Percentiles rank a stretch among this genome's conserved stretches.
Evolutionary conservation across 2,888 invertebrate genomes (phyloP).

Genomic region (Phorcus lineatus): DNA sequence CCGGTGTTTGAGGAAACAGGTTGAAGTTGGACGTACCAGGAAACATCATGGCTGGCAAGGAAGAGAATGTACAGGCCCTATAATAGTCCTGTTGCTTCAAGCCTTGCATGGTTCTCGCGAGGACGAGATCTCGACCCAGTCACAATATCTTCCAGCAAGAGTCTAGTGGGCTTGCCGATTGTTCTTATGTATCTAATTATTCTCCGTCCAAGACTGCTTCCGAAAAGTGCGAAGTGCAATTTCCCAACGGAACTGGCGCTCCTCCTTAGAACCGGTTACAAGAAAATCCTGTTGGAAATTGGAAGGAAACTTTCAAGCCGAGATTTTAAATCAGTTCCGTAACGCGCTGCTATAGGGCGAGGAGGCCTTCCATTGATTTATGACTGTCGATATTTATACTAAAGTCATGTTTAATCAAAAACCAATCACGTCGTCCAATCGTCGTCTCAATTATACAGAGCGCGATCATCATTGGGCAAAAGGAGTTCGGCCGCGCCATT

Average conservation of each 20-base stretch:
- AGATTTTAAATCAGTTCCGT: conserved; percentile 69
- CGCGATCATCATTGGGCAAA: conserved; percentile 32
- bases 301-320: conserved; percentile 65
- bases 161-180: conserved; percentile 23
- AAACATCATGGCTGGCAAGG: conserved; percentile 68
- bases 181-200: conserved; percentile 60
- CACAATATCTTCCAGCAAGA: background rate
- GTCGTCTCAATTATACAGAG: conserved; percentile 33
- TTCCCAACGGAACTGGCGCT: conserved; percentile 61
- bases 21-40: conserved; percentile 57
- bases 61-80: conserved; percentile 69
- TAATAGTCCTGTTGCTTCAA: conserved; percentile 72
- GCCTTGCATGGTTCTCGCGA: conserved; percentile 61
- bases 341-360: conserved; percentile 58
- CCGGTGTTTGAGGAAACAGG: conserved; percentile 20
- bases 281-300: conserved; percentile 53
- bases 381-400: conserved; percentile 59
- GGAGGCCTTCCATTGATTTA: conserved; percentile 66
- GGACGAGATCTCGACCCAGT: background rate
- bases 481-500: conserved; percentile 15
- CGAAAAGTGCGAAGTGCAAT: conserved; percentile 62
- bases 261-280: conserved; percentile 56
- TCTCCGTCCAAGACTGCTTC: conserved; percentile 54
- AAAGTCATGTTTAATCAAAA: conserved; percentile 47
- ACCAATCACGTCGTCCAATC: conserved; percentile 41